phyloP scores from a whole-genome alignment of 2,888 invertebrate species.

The Sialis lutaria region DNA sequence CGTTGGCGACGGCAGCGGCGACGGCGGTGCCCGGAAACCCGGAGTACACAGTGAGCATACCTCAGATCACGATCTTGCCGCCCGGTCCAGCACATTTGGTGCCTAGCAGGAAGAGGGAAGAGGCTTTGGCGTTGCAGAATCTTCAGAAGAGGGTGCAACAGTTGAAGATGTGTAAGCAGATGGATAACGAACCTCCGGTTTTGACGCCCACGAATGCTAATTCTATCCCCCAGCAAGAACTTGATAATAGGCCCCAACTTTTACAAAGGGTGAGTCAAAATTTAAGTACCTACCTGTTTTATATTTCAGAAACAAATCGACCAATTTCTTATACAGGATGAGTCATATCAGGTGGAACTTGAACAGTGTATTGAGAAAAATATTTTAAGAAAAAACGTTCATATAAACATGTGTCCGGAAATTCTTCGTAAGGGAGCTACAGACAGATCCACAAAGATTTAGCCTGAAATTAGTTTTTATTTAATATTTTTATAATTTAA shows the following conservation, averaged over 20 bases:
- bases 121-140: slow-evolving; percentile 50
- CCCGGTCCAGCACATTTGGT: slow-evolving; percentile 29
- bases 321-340: no score
- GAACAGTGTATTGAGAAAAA: no score
- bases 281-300: no score
- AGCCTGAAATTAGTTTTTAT: no score
- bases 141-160: slow-evolving; percentile 45
- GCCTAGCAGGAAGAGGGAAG: slow-evolving; percentile 47
- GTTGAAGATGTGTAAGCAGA: slow-evolving; percentile 29
- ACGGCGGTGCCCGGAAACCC: slow-evolving; percentile 14
- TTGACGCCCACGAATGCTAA: slow-evolving; percentile 18
- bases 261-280: slow-evolving; percentile 29
- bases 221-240: slow-evolving; percentile 24
- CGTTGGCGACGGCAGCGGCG: slow-evolving; percentile 12
- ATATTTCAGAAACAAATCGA: no score
- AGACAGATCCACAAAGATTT: no score
- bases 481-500: no score
- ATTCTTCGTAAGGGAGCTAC: no score
- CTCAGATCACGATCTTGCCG: slow-evolving; percentile 23
- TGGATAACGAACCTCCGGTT: slow-evolving; percentile 18
- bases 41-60: slow-evolving; percentile 18
- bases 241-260: slow-evolving; percentile 47
- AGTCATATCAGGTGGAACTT: no score
- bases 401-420: no score
- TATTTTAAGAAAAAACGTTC: no score